phyloP scores from a whole-genome alignment of 92 coral and sea anemone genomes.

The Galaxea fascicularis region DNA sequence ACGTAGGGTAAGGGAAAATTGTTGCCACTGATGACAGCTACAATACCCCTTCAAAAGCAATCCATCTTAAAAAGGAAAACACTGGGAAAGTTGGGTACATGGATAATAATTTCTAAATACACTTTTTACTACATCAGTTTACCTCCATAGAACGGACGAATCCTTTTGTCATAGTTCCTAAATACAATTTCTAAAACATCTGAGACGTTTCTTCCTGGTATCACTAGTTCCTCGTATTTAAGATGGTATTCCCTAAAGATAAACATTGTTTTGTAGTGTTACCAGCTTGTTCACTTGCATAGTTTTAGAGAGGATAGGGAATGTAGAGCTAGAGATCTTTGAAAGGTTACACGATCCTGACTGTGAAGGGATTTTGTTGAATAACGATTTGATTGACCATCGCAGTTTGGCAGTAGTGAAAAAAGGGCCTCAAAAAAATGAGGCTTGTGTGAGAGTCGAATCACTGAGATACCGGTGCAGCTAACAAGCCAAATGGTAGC shows the following conservation, averaged over 20 bases:
- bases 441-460: too few relatives aligned
- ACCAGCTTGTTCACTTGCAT: neutral
- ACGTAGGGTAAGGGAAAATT: too few relatives aligned
- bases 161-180: slow-evolving; percentile 84
- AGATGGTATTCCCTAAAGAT: slow-evolving; percentile 55
- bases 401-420: too few relatives aligned
- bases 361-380: too few relatives aligned
- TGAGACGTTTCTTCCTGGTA: slow-evolving; percentile 92
- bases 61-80: neutral
- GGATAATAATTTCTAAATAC: neutral
- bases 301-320: neutral
- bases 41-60: too few relatives aligned
- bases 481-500: too few relatives aligned
- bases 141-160: slow-evolving; percentile 98
- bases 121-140: neutral
- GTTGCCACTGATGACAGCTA: too few relatives aligned
- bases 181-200: slow-evolving; percentile 79
- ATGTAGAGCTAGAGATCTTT: neutral
- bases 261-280: neutral
- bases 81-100: neutral
- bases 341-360: neutral
- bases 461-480: too few relatives aligned
- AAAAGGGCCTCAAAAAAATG: too few relatives aligned
- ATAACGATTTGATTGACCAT: too few relatives aligned
- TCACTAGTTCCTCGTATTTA: slow-evolving; percentile 70